Conservation (phyloP, 2,797 vertebrate species). For the Dermochelys coriacea region DNA sequence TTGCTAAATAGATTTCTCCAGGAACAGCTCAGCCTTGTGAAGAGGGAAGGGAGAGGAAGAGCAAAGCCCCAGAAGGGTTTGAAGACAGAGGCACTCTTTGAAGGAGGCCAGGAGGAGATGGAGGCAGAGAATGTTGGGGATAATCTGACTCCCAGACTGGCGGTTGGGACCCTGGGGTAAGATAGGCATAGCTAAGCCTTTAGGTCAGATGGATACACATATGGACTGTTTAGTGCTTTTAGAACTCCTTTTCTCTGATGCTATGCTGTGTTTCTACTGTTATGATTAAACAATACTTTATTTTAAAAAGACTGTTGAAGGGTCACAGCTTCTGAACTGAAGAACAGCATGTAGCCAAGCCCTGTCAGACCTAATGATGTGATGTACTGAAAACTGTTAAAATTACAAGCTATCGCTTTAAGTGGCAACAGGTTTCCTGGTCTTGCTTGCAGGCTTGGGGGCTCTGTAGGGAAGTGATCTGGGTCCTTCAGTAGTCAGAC, state of each 20-base stretch:
- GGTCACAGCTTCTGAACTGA: too few species aligned
- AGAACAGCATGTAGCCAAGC: too few species aligned
- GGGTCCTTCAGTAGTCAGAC: too few species aligned
- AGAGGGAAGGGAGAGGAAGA: not conserved
- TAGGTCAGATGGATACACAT: not conserved
- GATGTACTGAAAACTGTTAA: too few species aligned
- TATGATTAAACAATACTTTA: not conserved
- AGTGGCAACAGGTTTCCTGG: too few species aligned
- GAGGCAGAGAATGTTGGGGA: not conserved
- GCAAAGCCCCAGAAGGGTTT: not conserved
- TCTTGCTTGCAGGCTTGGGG: too few species aligned
- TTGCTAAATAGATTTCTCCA: conserved; percentile 30
- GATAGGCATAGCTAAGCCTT: not conserved
- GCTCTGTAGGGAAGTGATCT: too few species aligned
- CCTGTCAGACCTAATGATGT: too few species aligned
- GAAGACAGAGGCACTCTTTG: not conserved
- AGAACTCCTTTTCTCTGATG: not conserved
- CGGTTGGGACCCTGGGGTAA: not conserved
- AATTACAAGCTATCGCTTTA: too few species aligned
- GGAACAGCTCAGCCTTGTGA: not conserved
- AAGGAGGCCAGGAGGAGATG: not conserved
- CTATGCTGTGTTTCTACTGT: too few species aligned
- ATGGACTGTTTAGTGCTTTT: not conserved
- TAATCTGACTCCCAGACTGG: not conserved
- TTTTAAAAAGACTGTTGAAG: too few species aligned